These are phyloP conservation scores for Caretta caretta DNA, from an alignment of 2,113 vertebrate genomes.

Conservation along the genomic window DNA sequence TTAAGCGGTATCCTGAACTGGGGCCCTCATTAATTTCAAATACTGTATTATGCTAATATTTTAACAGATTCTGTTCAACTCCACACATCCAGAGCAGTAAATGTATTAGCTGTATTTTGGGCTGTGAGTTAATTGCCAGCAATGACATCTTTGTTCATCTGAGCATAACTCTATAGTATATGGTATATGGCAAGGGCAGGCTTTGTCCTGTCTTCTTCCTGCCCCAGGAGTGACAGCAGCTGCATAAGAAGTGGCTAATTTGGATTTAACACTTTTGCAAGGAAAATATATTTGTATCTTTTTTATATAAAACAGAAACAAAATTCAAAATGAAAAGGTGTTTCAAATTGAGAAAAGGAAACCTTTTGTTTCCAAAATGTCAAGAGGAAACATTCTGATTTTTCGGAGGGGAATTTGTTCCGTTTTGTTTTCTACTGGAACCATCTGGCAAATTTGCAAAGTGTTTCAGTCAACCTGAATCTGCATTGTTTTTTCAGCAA, in stretches of 20 bases:
- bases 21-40: background rate
- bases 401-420: background rate
- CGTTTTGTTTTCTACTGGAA: background rate
- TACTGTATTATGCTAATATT: background rate
- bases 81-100: background rate
- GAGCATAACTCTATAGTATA: background rate
- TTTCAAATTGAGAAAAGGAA: background rate
- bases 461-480: background rate
- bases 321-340: background rate
- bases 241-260: background rate
- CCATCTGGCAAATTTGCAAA: background rate
- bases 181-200: background rate
- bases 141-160: background rate
- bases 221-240: background rate
- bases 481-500: background rate
- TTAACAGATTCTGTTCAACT: background rate
- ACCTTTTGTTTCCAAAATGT: background rate
- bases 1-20: background rate
- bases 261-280: background rate
- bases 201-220: background rate
- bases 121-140: background rate
- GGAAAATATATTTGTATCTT: background rate
- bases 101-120: background rate
- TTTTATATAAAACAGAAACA: background rate
- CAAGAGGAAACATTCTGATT: background rate